Base-by-base conservation (phyloP, 2,888 invertebrate genomes). In the Caenorhabditis parvicauda region DNA sequence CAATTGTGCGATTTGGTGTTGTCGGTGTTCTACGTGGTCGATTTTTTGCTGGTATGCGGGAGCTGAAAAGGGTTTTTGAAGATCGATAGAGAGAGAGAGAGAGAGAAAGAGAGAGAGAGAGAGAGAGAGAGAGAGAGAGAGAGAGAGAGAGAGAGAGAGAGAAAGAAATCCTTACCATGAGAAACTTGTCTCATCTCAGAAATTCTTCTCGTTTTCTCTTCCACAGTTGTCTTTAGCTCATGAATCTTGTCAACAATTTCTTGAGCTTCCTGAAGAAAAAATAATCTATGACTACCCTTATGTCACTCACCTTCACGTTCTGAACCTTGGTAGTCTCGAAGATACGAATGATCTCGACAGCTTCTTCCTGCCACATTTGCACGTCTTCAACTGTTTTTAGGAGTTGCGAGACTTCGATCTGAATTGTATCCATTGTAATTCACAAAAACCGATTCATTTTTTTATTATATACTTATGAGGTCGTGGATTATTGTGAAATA, bases 351-450 rank as follows among this genome's bases (percentile, higher is more conserved):
- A 66, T 64, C 43, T 69, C 69, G 14, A 67, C 53, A 49, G 55
- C 49, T 47, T 69, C 67, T n/a, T 67, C 67, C 49, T 70, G 67
- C 69, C 64, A 64, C 22, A 62, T 64, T 37, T 67, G 67, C 29
- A 70, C 66, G 43, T 67, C 64, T 47, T 70, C 67, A 14, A 67
- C 49, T 3, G 62, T 49, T 35, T 56, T 59, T 6, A 64, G 28
- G 17, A 63, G 25, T 19, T 44, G 41, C 14, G 48, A 55, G 21
- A 59, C 4, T 37, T 63, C 63, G n/a, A 63, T 12, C 35, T 32
- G 9, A n/a, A 32, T 12, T 12, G 9, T 12, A n/a, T 32, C 9
- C 9, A 32, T 32, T 32, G 9, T 32, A 12, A 32, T 9, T 32
- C 35, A 32, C n/a, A 32, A n/a, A n/a, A n/a, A n/a, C n/a, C n/a